A percentile compares a stretch with the other conserved stretches of the same genome.
Conservation (phyloP, 2,113 vertebrate species). For the Antennarius striatus region DNA sequence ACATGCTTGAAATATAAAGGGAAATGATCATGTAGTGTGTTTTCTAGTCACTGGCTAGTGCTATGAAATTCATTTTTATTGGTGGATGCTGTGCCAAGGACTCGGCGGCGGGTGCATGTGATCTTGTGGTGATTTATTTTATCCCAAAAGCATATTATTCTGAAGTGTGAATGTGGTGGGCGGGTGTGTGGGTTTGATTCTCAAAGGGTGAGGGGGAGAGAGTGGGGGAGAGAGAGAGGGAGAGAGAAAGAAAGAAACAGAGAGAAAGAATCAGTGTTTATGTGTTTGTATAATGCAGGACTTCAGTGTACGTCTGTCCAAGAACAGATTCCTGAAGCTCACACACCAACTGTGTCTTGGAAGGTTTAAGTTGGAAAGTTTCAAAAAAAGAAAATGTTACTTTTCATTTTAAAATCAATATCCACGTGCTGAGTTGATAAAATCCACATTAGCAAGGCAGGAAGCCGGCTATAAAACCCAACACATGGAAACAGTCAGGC, state of each 20-base stretch:
- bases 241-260: not conserved
- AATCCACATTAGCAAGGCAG: conserved; percentile 71
- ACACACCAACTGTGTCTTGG: conserved; percentile 30
- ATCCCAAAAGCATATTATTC: conserved; percentile 68
- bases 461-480: conserved; percentile 71
- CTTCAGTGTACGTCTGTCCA: conserved; percentile 22
- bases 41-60: conserved; percentile 57
- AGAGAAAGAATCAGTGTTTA: conserved; percentile 26
- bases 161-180: conserved; percentile 51
- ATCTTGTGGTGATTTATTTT: conserved; percentile 71
- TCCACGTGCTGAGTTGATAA: conserved; percentile 75
- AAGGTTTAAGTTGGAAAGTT: conserved; percentile 29
- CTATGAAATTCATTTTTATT: conserved; percentile 70
- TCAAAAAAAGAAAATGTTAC: conserved; percentile 42
- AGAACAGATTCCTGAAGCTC: conserved; percentile 19
- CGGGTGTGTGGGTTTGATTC: conserved; percentile 1
- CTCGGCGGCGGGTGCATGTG: conserved; percentile 51
- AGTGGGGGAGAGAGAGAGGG: not conserved
- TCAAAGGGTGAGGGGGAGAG: not conserved
- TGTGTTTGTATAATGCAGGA: conserved; percentile 24
- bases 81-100: conserved; percentile 52
- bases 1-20: conserved; percentile 68
- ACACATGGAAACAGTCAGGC: conserved; percentile 78
- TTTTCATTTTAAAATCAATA: conserved; percentile 64
- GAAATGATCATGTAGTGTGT: conserved; percentile 68